phyloP scores from a whole-genome alignment of 2,797 vertebrate species.

The Tapirus indicus region DNA sequence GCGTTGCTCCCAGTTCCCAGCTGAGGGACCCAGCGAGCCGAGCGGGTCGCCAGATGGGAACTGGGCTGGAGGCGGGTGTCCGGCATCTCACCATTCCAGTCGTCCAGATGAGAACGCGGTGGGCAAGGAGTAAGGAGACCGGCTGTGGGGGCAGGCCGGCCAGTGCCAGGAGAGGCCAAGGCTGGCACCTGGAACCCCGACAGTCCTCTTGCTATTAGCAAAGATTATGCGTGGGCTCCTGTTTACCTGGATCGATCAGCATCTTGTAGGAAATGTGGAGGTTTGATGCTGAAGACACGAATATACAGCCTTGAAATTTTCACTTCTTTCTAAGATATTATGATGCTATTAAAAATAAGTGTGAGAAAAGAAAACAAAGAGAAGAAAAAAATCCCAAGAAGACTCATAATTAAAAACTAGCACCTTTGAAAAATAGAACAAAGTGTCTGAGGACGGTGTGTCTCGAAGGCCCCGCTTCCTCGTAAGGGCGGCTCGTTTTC shows the following conservation, averaged over 20 bases:
- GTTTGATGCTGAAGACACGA: not conserved
- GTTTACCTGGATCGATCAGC: not conserved
- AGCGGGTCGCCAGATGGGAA: not conserved
- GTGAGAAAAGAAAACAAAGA: not conserved
- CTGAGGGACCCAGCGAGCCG: not conserved
- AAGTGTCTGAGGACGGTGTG: not conserved
- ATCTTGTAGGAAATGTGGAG: not conserved
- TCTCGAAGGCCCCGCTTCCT: not conserved
- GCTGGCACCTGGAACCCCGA: not conserved
- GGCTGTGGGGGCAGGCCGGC: fast-evolving
- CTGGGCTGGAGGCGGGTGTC: not conserved
- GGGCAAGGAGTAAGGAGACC: not conserved
- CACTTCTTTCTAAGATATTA: not conserved
- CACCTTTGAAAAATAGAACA: not conserved
- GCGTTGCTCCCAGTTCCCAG: not conserved
- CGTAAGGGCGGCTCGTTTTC: not conserved
- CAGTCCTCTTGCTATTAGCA: not conserved
- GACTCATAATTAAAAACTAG: not conserved
- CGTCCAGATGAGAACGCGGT: fast-evolving
- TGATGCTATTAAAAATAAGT: not conserved
- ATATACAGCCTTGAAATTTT: not conserved
- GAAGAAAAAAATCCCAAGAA: not conserved
- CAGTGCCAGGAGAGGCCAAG: not conserved
- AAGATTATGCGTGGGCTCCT: not conserved
- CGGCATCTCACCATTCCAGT: not conserved